Evolutionary conservation across 2,797 vertebrate species (phyloP), one percentile per base, ranked within the genome.

Genomic region (Danionella dracula): DNA sequence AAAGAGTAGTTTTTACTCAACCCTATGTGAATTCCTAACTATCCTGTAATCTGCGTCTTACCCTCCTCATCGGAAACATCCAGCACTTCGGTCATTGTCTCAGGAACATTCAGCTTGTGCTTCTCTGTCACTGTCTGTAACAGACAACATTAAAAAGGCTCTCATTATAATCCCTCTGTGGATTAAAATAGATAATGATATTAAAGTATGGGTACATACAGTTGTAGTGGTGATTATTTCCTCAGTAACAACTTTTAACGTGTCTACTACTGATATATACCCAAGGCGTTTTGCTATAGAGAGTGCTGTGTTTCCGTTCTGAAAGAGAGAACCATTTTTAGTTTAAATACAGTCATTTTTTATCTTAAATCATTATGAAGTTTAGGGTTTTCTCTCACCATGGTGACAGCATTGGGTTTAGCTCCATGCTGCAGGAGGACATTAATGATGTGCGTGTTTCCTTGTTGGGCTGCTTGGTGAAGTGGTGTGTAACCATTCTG

Each of bases 31-130:
- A 21, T 37, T 20, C 0, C 17, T 48, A 23, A 21, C 34, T 2
- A 5, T 40, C 15, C 6, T 10, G 16, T 17, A 40, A 5, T 46
- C 15, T 31, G 8, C n/a, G 13, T 23, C 93, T 93, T 76, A 99
- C 97, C 97, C 83, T 99, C 97, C 77, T 99, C 97, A 84, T 99
- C 97, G 17, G 97, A 99, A 37, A 99, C 96, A 76, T 99, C 97
- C 29, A 99, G 90, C 51, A 98, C 90, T 80, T 99, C 97, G 0
- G 92, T 97, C 97, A 99, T 98, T 5, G 96, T 99, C 84, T 99
- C 96, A 0, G 97, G 97, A 54, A 98, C 97, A 71, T 98, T 99
- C 35, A 99, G 86, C 82, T 99, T 99, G 83, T 99, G 96, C 87
- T 99, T 99, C 80, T 99, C 96, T 21, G 94, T 99, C 64, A 98